A percentile compares a stretch with the other conserved stretches of the same genome.
phyloP scores from a whole-genome alignment of 2,113 vertebrate species.

The Xiphophorus couchianus region DNA sequence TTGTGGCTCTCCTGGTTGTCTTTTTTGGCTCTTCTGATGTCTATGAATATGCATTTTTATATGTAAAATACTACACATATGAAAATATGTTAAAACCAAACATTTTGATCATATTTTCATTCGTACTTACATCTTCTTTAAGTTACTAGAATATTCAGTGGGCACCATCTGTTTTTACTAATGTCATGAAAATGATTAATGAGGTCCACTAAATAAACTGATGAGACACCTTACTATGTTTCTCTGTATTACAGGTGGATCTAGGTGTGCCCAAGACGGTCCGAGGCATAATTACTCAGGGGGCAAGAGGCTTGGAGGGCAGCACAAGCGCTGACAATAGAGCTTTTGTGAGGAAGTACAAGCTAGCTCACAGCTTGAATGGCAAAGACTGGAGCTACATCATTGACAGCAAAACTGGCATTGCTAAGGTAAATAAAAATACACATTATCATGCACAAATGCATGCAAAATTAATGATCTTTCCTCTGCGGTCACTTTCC shows the following conservation, averaged over 20 bases:
- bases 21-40: not conserved
- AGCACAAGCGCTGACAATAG: constrained; percentile 88
- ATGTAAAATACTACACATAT: no score
- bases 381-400: constrained; percentile 93
- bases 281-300: constrained; percentile 93
- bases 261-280: constrained; percentile 88
- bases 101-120: no score
- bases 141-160: no score
- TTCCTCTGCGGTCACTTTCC: not conserved
- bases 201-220: not conserved
- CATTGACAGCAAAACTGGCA: constrained; percentile 88
- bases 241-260: constrained; percentile 79
- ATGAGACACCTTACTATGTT: not conserved
- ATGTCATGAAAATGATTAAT: no score
- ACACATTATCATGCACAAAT: not conserved
- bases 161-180: no score
- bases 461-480: not conserved
- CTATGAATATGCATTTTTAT: no score
- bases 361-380: constrained; percentile 91
- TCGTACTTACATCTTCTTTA: no score
- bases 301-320: constrained; percentile 91
- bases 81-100: no score
- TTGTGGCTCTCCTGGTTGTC: not conserved
- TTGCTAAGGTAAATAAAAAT: constrained; percentile 86
- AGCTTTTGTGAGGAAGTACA: constrained; percentile 96